Evolutionary conservation across 1,140 invertebrate species (phyloP).

Genomic region (Campoletis sonorensis): DNA sequence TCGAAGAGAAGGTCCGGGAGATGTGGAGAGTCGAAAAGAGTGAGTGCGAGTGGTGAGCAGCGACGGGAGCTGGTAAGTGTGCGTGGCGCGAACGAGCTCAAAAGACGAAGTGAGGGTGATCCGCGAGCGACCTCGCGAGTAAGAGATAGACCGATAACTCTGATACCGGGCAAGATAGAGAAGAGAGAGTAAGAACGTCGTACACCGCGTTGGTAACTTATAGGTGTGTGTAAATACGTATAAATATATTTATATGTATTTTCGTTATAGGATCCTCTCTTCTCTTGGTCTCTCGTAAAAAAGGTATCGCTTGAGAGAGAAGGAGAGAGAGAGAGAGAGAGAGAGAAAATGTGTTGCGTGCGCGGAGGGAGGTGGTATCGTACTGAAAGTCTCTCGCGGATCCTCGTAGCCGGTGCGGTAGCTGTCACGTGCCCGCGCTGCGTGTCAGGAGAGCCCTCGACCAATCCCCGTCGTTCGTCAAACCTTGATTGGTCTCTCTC

Average conservation of each 20-base stretch:
- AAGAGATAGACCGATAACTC: slow-evolving; percentile 43
- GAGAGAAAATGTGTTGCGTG: slow-evolving; percentile 64
- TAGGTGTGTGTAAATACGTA: slow-evolving; percentile 36
- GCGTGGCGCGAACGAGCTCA: slow-evolving; percentile 24
- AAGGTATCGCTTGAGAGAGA: no score
- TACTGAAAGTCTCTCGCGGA: slow-evolving; percentile 72
- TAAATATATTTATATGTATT: background rate
- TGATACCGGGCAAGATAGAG: slow-evolving; percentile 25
- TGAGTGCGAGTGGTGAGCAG: slow-evolving; percentile 1
- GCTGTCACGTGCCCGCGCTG: slow-evolving; percentile 76
- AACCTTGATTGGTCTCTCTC: slow-evolving; percentile 79
- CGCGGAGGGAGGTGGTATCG: slow-evolving; percentile 76
- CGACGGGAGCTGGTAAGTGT: slow-evolving; percentile 4
- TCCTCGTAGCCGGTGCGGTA: slow-evolving; percentile 71
- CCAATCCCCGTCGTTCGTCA: slow-evolving; percentile 79
- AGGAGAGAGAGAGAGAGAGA: slow-evolving; percentile 13
- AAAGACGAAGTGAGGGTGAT: slow-evolving; percentile 32
- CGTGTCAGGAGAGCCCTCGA: slow-evolving; percentile 70
- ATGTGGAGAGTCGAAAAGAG: slow-evolving; percentile 26
- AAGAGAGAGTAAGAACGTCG: slow-evolving; percentile 42
- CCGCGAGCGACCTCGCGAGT: slow-evolving; percentile 36
- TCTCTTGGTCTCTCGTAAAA: slow-evolving; percentile 29
- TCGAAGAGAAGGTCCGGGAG: slow-evolving; percentile 18
- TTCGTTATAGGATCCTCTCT: background rate
- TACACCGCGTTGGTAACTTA: slow-evolving; percentile 11